These are phyloP conservation scores for Macroglossus sobrinus DNA, from an alignment of 2,113 vertebrate species.

Conservation along the genomic window DNA sequence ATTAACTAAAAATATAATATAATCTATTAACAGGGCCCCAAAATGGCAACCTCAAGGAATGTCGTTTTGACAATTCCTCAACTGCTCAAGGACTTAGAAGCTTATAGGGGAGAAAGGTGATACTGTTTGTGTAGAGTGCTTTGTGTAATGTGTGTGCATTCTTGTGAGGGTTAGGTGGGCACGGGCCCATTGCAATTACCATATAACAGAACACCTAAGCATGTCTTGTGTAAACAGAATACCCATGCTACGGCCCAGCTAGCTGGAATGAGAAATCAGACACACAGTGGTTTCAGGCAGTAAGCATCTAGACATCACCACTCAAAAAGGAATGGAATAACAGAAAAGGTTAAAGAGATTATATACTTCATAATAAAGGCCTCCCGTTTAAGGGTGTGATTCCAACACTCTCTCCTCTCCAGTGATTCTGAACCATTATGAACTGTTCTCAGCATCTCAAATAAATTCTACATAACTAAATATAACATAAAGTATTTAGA, in stretches of 20 bases:
- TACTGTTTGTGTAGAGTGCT: background rate
- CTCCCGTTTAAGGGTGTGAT: background rate
- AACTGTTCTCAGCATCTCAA: background rate
- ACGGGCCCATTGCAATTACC: background rate
- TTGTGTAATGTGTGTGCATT: background rate
- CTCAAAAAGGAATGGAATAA: background rate
- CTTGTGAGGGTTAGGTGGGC: background rate
- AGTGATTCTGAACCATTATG: background rate
- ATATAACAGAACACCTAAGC: background rate
- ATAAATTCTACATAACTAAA: background rate
- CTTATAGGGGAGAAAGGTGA: constrained; percentile 16
- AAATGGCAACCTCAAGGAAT: constrained; percentile 11
- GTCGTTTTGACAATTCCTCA: constrained; percentile 42
- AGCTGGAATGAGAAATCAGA: background rate
- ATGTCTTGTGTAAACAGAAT: background rate
- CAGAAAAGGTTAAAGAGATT: background rate
- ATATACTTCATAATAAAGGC: background rate
- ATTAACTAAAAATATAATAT: constrained; percentile 56
- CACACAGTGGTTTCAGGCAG: background rate
- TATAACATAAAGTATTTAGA: background rate
- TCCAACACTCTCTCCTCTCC: background rate
- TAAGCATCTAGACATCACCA: background rate
- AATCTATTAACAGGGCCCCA: background rate
- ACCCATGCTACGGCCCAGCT: background rate
- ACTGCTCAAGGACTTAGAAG: background rate